Percentiles rank a stretch among this genome's conserved stretches.
phyloP scores from a whole-genome alignment of 1,140 invertebrate genomes.

The Drosophila equinoxialis region DNA sequence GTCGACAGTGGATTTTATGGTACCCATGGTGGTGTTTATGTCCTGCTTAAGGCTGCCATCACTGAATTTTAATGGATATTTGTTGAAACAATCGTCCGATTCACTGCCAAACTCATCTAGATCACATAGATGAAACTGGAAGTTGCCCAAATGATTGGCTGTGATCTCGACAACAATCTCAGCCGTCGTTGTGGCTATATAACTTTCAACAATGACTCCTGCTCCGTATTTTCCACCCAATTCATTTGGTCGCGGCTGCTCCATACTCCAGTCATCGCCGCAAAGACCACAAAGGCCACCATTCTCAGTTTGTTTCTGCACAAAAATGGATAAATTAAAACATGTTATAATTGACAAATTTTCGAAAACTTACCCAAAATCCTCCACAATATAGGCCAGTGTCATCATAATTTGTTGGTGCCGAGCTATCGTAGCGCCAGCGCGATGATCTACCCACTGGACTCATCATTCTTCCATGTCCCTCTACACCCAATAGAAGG shows the following conservation, averaged over 20 bases:
- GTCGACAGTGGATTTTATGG: slow-evolving; percentile 24
- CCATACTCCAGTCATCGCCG: slow-evolving; percentile 84
- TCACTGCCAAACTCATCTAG: slow-evolving; percentile 68
- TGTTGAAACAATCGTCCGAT: slow-evolving; percentile 61
- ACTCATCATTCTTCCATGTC: slow-evolving; percentile 88
- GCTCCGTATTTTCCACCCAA: slow-evolving; percentile 86
- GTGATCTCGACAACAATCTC: slow-evolving; percentile 83
- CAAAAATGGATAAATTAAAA: no score
- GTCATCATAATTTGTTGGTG: slow-evolving; percentile 86
- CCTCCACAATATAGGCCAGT: slow-evolving; percentile 88
- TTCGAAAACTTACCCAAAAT: slow-evolving; percentile 60
- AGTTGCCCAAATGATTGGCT: slow-evolving; percentile 84
- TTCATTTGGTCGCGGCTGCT: slow-evolving; percentile 85
- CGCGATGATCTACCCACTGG: slow-evolving; percentile 87
- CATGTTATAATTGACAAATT: no score
- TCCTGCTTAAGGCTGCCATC: slow-evolving; percentile 42
- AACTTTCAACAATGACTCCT: slow-evolving; percentile 84
- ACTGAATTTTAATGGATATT: slow-evolving; percentile 76
- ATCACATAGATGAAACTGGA: slow-evolving; percentile 85
- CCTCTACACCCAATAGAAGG: slow-evolving; percentile 44
- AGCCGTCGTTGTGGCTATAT: slow-evolving; percentile 49
- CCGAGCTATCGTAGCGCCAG: slow-evolving; percentile 86
- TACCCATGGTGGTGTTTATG: slow-evolving; percentile 42
- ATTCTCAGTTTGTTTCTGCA: slow-evolving; percentile 83
- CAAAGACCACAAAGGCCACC: slow-evolving; percentile 85